These are phyloP conservation scores for Periophthalmus magnuspinnatus DNA, from an alignment of 2,797 vertebrate species.

Conservation along the genomic window DNA sequence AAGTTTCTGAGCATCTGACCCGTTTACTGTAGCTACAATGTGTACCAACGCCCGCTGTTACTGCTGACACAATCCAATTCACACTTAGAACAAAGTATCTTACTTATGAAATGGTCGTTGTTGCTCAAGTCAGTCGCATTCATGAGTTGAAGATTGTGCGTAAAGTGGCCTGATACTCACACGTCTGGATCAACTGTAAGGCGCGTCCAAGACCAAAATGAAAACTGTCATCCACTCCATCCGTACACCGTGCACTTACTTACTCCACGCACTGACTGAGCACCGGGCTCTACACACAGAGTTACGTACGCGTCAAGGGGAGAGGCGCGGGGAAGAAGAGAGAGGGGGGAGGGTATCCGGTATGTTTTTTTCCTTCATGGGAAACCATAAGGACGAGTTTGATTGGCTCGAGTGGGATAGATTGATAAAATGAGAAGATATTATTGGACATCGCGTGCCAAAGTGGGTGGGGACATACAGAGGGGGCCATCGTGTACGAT, in stretches of 20 bases:
- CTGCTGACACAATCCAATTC: background rate
- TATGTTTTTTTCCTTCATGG: slow-evolving; percentile 40
- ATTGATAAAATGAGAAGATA: slow-evolving; percentile 57
- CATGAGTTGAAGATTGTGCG: background rate
- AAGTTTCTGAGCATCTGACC: slow-evolving; percentile 50
- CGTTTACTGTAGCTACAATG: slow-evolving; percentile 24
- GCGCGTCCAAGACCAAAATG: slow-evolving; percentile 35
- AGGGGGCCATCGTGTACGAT: slow-evolving; percentile 24
- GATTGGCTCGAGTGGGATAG: slow-evolving; percentile 69
- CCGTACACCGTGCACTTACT: slow-evolving; percentile 22
- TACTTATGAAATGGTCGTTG: background rate
- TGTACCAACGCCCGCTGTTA: slow-evolving; percentile 21
- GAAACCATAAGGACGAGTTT: slow-evolving; percentile 55
- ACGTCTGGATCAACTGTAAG: slow-evolving; percentile 28
- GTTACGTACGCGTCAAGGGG: slow-evolving; percentile 61
- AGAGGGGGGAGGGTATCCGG: slow-evolving; percentile 64
- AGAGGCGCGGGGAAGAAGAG: slow-evolving; percentile 19
- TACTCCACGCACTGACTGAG: slow-evolving; percentile 54
- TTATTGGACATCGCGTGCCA: slow-evolving; percentile 53
- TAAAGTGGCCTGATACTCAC: slow-evolving; percentile 6
- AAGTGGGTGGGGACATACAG: slow-evolving; percentile 5
- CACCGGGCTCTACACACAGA: slow-evolving; percentile 51
- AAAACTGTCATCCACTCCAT: slow-evolving; percentile 53
- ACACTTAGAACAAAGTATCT: background rate
- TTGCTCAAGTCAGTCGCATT: background rate